Base-by-base conservation (phyloP, 1,140 invertebrate species). In the Heliconius hewitsoni region DNA sequence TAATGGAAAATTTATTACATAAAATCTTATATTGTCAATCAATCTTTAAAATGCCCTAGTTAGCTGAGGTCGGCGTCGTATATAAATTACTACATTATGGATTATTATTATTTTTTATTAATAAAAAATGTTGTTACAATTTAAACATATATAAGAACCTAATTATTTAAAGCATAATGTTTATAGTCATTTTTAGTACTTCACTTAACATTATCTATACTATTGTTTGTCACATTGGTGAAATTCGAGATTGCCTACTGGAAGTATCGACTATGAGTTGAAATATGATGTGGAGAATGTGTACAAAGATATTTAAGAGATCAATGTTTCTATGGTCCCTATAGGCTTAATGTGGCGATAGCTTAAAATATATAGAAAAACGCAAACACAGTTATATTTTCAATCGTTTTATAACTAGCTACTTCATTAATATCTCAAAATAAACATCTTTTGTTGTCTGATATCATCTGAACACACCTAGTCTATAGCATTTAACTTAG, bases 11-110 rank as follows among this genome's bases (percentile, higher is more conserved):
- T 57, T 75, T 76, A 57, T 52, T 13, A 66, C 1, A 30, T 66
- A 66, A 66, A 66, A 66, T 66, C 9, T 66, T 13, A 66, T 16
- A 66, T 30, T 27, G 23, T 66, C 66, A 80, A 76, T 76, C 46
- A 76, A 76, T 71, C 27, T 66, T 71, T 70, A 60, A 74, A 46
- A 74, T 52, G 77, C 71, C 77, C 78, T 46, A 75, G 50, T 72
- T 73, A 42, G 27, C n/a, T 57, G 70, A 76, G 78, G 78, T 76
- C 74, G 66, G 66, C 23, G 27, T n/a, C 60, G 60, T 66, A 66
- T 66, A 66, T 66, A 30, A 30, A 66, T 30, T 16, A 66, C 30
- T 4, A 66, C 9, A 30, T 66, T 27, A 66, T 66, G 9, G 27
- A 27, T 66, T 30, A 66, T 27, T 66, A 23, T 11, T 13, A 57